phyloP scores from a whole-genome alignment of 2,888 invertebrate species.

The Geotrupes spiniger region DNA sequence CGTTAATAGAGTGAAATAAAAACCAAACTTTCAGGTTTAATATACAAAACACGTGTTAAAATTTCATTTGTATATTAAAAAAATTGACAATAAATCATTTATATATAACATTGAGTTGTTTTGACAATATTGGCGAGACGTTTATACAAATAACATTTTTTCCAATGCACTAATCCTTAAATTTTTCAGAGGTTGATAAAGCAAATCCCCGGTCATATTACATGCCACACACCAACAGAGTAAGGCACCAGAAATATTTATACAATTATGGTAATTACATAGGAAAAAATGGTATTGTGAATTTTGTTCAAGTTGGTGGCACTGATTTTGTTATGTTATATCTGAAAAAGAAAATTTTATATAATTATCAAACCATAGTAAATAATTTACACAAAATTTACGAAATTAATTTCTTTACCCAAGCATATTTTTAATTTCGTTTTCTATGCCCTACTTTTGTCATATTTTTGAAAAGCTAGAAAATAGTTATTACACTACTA shows the following conservation, averaged over 20 bases:
- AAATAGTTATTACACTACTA: too few relatives aligned
- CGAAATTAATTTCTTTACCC: too few relatives aligned
- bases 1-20: neutral
- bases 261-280: constrained; percentile 45
- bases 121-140: constrained; percentile 46
- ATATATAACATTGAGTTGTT: constrained; percentile 47
- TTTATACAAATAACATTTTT: constrained; percentile 48
- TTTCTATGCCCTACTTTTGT: too few relatives aligned
- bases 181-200: constrained; percentile 24
- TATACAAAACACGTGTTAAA: constrained; percentile 31
- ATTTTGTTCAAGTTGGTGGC: constrained; percentile 42
- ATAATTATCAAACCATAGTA: neutral
- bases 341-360: constrained; percentile 1
- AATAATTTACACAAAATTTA: neutral
- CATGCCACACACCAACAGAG: constrained; percentile 48
- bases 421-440: too few relatives aligned
- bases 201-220: constrained; percentile 42
- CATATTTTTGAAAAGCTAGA: too few relatives aligned
- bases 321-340: constrained; percentile 35
- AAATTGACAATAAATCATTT: constrained; percentile 52
- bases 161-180: constrained; percentile 41
- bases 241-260: constrained; percentile 51
- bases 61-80: constrained; percentile 51
- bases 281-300: constrained; percentile 49
- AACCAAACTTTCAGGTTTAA: constrained; percentile 16